Evolutionary conservation across 2,113 vertebrate genomes (phyloP), one percentile per base, ranked within the genome.

Genomic region (Sterrhoptilus dennistouni): DNA sequence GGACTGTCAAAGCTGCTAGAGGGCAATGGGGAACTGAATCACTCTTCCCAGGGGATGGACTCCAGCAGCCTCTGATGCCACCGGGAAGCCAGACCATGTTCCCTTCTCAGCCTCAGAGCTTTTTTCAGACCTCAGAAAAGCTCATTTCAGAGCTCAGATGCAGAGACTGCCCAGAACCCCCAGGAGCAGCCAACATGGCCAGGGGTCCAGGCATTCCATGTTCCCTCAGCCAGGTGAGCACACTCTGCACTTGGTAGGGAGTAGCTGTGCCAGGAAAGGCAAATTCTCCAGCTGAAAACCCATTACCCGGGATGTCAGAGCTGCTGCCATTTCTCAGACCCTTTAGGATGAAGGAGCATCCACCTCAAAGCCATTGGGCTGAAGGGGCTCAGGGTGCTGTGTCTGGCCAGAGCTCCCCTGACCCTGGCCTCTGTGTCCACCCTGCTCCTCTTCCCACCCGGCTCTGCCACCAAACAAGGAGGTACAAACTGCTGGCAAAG

Each of bases 101-200:
- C 54, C 54, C 23, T 6, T 16, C 38, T 38, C 69, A 12, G 6
- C 44, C 56, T 22, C 61, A 22, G 33, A 40, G 40, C 68, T 65
- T 56, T 40, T 5, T 33, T 31, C 49, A 45, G 38, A 53, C 11
- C 57, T 25, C 22, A 33, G 45, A 45, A 45, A 45, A 45, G 45
- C 45, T 45, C 45, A 21, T 5, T 27, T 25, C 49, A 45, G 33
- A 53, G 14, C 57, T 25, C 27, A 33, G 70, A 31, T 70, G 60
- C 38, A 47, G 49, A 35, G 53, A 33, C 29, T 44, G 12, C 12
- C 19, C 9, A n/a, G 31, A 76, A 3, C 10, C 44, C 28, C 40
- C 0, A 0, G 28, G 36, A 71, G 69, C 52, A 28, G 63, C 5
- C 0, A 3, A 1, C 12, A 0, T 11, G 38, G 38, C 38, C 1